Base-by-base conservation (phyloP, 2,888 invertebrate species). In the Scaptomyza reducta region DNA sequence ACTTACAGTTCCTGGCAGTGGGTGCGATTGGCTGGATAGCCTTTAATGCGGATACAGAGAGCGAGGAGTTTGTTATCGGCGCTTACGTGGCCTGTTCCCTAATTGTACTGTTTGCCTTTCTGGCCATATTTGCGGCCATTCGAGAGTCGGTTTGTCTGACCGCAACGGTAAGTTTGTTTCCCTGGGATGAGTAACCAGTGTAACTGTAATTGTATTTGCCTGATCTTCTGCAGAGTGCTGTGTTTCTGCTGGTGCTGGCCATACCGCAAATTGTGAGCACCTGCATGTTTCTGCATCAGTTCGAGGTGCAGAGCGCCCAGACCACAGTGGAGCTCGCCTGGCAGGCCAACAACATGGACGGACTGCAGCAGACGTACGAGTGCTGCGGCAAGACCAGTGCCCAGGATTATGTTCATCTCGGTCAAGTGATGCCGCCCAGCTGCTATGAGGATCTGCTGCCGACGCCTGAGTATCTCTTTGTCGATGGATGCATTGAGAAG, bases 71-170 rank as follows among this genome's bases (percentile, higher is more conserved):
- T n/a, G 79, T 76, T 11, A 86, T 89, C 51, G 77, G 76, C 18
- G 77, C 78, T 42, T 90, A 85, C 38, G 68, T 87, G 27, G 68
- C 74, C 10, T 79, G 81, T 44, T 68, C 79, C 25, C 47, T 90
- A 13, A 84, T 89, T 13, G 13, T 90, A 13, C 5, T 89, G 3
- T 83, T 90, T 27, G 78, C 84, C 18, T 96, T 97, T 93, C 95
- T 97, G 90, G 97, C 97, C 68, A 97, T 97, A 92, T 97, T 96
- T 90, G 97, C 97, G 29, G 97, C 97, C 3, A 94, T 96, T 75
- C 94, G 96, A 74, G 97, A 97, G 92, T 97, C 96, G 89, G 95
- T 97, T 90, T 96, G 96, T 92, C 96, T 97, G 94, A 94, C 96
- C 63, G 94, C 96, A 90, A 95, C 95, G 89, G 96, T 97, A 92